A percentile compares a stretch with the other conserved stretches of the same genome.
Evolutionary conservation across 2,888 invertebrate species (phyloP).

Genomic region (Apodemia duryi): DNA sequence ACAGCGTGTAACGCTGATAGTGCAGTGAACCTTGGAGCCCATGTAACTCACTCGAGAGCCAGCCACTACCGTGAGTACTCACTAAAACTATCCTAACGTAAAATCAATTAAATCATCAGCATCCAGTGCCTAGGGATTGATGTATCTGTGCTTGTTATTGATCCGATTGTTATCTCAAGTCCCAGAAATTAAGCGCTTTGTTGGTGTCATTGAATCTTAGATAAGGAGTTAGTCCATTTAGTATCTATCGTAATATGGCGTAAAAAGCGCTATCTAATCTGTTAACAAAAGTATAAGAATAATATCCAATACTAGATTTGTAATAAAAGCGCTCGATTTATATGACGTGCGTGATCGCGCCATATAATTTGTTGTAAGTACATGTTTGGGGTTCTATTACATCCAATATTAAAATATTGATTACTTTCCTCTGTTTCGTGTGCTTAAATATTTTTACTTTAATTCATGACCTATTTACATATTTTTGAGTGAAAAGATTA

Average conservation of each 20-base stretch:
- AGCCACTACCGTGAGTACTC: constrained; percentile 54
- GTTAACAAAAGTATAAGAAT: constrained; percentile 6
- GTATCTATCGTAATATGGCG: constrained; percentile 20
- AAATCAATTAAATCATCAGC: constrained; percentile 30
- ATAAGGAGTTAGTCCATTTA: constrained; percentile 21
- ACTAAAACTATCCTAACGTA: constrained; percentile 22
- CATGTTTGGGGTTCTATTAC: constrained; percentile 20
- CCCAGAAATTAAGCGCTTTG: constrained; percentile 40
- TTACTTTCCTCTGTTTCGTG: constrained; percentile 26
- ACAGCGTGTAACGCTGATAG: constrained; percentile 46
- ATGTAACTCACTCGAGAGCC: constrained; percentile 56
- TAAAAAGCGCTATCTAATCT: constrained; percentile 8
- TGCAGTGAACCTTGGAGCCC: constrained; percentile 52
- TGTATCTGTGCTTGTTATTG: constrained; percentile 43
- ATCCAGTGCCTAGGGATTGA: neutral
- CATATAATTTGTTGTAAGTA: constrained; percentile 16
- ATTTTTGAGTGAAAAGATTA: constrained; percentile 11
- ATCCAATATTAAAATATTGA: constrained; percentile 29
- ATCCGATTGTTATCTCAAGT: constrained; percentile 52
- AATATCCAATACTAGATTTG: constrained; percentile 16
- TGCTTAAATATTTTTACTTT: constrained; percentile 19
- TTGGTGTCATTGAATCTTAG: constrained; percentile 27
- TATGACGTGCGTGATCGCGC: constrained; percentile 20
- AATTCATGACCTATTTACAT: constrained; percentile 28
- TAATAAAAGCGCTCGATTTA: constrained; percentile 14